Evolutionary conservation across 2,888 invertebrate genomes (phyloP).

Genomic region (Hyalella azteca): DNA sequence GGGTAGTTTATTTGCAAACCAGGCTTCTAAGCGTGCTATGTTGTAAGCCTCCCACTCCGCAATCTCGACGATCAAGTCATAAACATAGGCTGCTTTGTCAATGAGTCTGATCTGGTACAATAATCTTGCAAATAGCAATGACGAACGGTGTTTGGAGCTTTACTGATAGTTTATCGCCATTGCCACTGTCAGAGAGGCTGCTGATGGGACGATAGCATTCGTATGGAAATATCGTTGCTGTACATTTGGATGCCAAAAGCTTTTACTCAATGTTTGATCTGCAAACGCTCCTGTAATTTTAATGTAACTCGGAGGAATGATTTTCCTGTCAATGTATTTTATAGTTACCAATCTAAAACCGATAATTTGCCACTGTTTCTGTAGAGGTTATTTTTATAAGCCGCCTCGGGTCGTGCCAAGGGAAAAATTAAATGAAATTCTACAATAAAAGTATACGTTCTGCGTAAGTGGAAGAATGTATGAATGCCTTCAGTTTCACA

Average conservation of each 20-base stretch:
- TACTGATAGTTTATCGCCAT: neutral
- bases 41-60: neutral
- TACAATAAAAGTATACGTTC: too few relatives aligned
- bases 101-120: constrained; percentile 19
- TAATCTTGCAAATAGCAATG: constrained; percentile 15
- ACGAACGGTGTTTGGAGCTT: neutral
- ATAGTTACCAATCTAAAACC: too few relatives aligned
- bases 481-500: too few relatives aligned
- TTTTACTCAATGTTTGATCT: neutral
- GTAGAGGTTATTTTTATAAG: too few relatives aligned
- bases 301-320: neutral
- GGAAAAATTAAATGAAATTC: too few relatives aligned
- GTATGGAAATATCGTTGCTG: neutral
- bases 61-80: constrained; percentile 30
- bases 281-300: neutral
- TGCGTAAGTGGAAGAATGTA: too few relatives aligned
- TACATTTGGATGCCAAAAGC: neutral
- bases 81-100: constrained; percentile 29
- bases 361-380: too few relatives aligned
- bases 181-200: constrained; percentile 3
- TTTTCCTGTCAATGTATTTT: too few relatives aligned
- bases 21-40: neutral
- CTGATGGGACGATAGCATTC: constrained; percentile 8
- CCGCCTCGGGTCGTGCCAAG: too few relatives aligned
- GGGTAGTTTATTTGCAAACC: neutral